Percentiles rank a stretch among this genome's conserved stretches.
phyloP scores from a whole-genome alignment of 1,140 invertebrate species.

The Melanaphis sacchari region DNA sequence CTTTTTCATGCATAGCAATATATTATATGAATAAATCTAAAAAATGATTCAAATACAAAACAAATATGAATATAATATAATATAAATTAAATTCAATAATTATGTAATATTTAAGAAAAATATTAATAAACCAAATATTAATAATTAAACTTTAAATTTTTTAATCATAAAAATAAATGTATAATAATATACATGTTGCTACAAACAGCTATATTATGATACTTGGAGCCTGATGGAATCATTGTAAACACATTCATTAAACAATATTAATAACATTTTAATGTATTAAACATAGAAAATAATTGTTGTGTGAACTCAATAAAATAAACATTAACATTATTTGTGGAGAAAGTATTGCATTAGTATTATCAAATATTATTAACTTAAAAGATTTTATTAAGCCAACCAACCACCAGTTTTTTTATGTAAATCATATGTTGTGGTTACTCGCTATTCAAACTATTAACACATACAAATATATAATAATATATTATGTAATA shows the following conservation, averaged over 20 bases:
- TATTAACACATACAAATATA: not conserved
- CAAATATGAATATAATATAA: not conserved
- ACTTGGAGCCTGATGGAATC: too few relatives aligned
- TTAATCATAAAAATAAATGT: too few relatives aligned
- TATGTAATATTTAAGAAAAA: not conserved
- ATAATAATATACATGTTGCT: too few relatives aligned
- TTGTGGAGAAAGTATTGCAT: not conserved
- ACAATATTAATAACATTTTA: not conserved
- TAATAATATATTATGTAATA: too few relatives aligned
- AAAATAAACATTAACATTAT: not conserved
- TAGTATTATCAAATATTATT: not conserved
- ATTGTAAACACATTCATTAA: too few relatives aligned
- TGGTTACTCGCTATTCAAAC: not conserved
- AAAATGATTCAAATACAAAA: not conserved
- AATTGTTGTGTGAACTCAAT: not conserved
- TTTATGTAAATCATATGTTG: not conserved
- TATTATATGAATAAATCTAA: not conserved
- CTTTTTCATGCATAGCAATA: too few relatives aligned
- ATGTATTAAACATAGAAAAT: not conserved
- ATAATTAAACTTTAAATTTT: not conserved
- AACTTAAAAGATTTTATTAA: not conserved
- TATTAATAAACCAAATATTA: not conserved
- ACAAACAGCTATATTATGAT: too few relatives aligned
- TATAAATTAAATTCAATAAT: not conserved
- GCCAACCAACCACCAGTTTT: not conserved